Evolutionary conservation across 1,140 invertebrate species (phyloP).

Genomic region (Anoplolepis gracilipes): DNA sequence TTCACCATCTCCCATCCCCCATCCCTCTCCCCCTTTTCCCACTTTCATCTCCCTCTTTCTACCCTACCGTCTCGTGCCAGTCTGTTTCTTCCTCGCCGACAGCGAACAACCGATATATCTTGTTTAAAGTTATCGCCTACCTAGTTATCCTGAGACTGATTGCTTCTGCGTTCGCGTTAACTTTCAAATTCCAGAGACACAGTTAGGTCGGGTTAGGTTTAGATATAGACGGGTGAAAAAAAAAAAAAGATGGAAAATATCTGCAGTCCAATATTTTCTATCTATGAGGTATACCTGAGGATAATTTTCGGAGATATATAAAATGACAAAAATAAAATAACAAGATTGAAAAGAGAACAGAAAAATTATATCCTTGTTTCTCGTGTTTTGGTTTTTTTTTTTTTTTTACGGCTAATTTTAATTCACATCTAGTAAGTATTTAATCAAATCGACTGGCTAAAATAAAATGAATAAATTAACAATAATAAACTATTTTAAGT

Average conservation of each 20-base stretch:
- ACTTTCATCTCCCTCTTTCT: constrained; percentile 65
- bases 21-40: constrained; percentile 22
- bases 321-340: too few species aligned
- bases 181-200: constrained; percentile 38
- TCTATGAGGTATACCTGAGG: too few species aligned
- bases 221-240: not conserved
- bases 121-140: constrained; percentile 79
- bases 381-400: too few species aligned
- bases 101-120: constrained; percentile 73
- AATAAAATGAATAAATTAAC: too few species aligned
- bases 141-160: constrained; percentile 78
- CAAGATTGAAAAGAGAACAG: too few species aligned
- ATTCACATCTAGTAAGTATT: too few species aligned
- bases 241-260: not conserved
- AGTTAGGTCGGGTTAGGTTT: not conserved
- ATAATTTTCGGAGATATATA: too few species aligned
- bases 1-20: constrained; percentile 28
- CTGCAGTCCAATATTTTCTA: too few species aligned
- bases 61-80: constrained; percentile 34
- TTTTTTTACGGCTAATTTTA: too few species aligned
- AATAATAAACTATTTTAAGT: too few species aligned
- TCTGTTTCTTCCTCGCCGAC: constrained; percentile 48
- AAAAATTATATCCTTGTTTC: too few species aligned
- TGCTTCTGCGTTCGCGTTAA: constrained; percentile 67
- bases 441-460: too few species aligned